Conservation (phyloP, 1,140 invertebrate genomes). For the Thrips palmi region DNA sequence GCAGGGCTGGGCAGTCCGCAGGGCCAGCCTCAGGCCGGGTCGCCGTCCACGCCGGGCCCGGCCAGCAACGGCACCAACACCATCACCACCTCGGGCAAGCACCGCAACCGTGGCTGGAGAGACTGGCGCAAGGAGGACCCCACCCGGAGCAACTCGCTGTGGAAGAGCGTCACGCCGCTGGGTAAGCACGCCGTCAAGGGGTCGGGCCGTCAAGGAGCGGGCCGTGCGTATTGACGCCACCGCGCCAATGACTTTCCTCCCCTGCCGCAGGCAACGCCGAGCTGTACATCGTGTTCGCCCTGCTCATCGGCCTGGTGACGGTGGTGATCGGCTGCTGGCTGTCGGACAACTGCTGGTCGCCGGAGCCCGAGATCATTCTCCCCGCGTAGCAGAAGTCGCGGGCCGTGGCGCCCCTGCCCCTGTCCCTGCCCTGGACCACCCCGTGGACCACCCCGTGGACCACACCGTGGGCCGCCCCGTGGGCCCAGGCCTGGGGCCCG, state of each 20-base stretch:
- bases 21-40: conserved; percentile 23
- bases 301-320: conserved; percentile 46
- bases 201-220: not conserved
- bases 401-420: no score
- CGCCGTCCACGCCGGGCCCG: conserved; percentile 19
- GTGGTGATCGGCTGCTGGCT: conserved; percentile 54
- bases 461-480: no score
- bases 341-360: conserved; percentile 55
- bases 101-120: conserved; percentile 34
- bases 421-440: no score
- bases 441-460: no score
- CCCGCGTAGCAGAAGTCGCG: no score
- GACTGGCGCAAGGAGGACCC: conserved; percentile 46
- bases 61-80: conserved; percentile 9
- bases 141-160: conserved; percentile 43
- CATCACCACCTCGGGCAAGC: no score
- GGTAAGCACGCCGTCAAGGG: conserved; percentile 27
- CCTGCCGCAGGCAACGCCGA: conserved; percentile 42
- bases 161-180: conserved; percentile 43
- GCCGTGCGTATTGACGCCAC: not conserved
- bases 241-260: not conserved
- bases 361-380: conserved; percentile 49
- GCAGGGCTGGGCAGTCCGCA: conserved; percentile 15
- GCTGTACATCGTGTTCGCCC: conserved; percentile 47
- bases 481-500: no score